Conservation (phyloP, 2,797 vertebrate genomes). For the Picus viridis region DNA sequence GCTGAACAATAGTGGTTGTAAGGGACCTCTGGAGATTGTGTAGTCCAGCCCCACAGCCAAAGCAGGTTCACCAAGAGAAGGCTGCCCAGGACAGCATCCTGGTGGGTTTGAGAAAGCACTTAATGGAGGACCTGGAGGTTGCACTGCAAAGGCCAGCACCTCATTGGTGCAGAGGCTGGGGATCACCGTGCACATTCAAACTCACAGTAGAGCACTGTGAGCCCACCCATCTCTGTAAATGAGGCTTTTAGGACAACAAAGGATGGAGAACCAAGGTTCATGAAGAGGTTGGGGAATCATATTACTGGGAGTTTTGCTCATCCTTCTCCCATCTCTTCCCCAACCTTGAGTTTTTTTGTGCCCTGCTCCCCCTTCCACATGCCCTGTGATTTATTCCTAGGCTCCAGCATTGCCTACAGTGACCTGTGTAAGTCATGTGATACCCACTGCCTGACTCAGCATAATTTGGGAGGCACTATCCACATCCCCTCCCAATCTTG, state of each 20-base stretch:
- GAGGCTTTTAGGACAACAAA: not conserved
- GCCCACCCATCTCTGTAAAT: not conserved
- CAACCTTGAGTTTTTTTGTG: not conserved
- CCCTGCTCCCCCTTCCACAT: not conserved
- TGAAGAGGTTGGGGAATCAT: not conserved
- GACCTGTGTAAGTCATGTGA: not conserved
- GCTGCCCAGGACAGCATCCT: no score
- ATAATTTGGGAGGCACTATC: not conserved
- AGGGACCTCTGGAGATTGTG: no score
- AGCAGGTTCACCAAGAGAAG: no score
- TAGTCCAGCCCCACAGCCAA: no score
- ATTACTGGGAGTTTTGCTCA: not conserved
- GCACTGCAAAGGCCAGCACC: not conserved
- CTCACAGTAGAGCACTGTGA: not conserved
- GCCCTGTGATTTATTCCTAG: not conserved
- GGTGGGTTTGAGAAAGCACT: not conserved
- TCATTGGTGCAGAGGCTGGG: not conserved
- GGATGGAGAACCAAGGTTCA: not conserved
- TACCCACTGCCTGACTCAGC: not conserved
- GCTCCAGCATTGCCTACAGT: not conserved
- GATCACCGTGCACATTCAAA: rapidly evolving
- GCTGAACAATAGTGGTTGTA: no score
- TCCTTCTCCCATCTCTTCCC: rapidly evolving
- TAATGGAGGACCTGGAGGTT: not conserved
- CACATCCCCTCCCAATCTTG: not conserved